Evolutionary conservation across 2,797 vertebrate species (phyloP), one percentile per base, ranked within the genome.

Genomic region (Phylloscopus collybita): DNA sequence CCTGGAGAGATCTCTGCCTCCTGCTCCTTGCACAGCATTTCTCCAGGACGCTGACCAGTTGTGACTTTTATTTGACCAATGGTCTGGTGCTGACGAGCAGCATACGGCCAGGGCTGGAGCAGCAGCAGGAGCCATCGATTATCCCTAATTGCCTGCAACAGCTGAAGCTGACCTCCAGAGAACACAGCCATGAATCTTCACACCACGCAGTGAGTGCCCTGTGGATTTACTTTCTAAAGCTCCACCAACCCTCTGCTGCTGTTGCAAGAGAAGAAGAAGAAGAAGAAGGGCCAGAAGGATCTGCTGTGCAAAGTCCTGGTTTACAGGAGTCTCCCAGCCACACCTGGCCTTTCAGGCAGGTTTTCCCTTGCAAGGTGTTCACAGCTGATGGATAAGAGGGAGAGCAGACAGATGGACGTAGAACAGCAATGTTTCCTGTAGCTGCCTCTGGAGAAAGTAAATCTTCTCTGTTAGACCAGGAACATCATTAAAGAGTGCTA

Each of bases 61-160:
- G 80, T 86, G 80, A 82, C 86, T 97, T 87, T 93, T 64, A 71
- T 89, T 51, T 95, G 92, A 72, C 80, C 72, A 88, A 64, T 44
- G 65, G 27, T 26, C 40, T 80, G 67, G 72, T 70, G 72, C 82
- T 97, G 93, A 96, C 79, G 88, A 71, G 78, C 74, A 92, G 69
- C 91, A 70, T 90, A 86, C 2, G 16, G 80, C 84, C 67, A 42
- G 85, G 71, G 76, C 96, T 17, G 78, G 83, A 61, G 93, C 67
- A 90, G 84, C 92, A 40, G 76, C 86, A 91, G 79, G 75, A 67
- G 90, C 1, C 27, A 92, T 95, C 57, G 92, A 96, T 97, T 96
- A 94, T 95, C 94, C 79, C 92, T 96, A 96, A 98, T 96, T 96
- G 93, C 94, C 80, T 93, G 90, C 93, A 95, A 81, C 61, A 91